Base-by-base conservation (phyloP, 64 coral and sea anemone genomes). In the Hydrozoanthus tunicans region DNA sequence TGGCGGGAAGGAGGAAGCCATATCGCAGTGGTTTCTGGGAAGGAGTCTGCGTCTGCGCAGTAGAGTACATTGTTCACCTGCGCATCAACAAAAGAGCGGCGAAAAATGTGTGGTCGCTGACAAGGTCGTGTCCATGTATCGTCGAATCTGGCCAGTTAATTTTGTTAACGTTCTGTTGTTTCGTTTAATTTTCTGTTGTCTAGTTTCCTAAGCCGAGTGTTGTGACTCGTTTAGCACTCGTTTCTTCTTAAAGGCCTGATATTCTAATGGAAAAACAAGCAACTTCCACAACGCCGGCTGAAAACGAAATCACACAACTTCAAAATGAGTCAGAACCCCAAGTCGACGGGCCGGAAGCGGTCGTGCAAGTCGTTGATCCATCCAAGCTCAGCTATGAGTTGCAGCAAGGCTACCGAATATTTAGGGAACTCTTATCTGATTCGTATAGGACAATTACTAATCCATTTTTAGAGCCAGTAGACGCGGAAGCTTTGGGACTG, bases 391-490 rank as follows among this genome's bases (percentile, higher is more conserved):
- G 66, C 66, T 92, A 93, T 25, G 97, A 99, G 79, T 72, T 99
- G 67, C 97, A 96, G 63, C 97, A 99, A 83, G 97, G 94, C 9
- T 99, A 99, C 55, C 91, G 97, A 59, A 93, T 99, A 63, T 99
- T 95, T 55, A 78, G 89, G 9, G 97, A 99, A 66, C 77, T 99
- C 60, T 85, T 93, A 53, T 91, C 92, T 58, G 97, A 99, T 85
- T 83, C 94, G 55, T 89, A 99, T 78, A 95, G 92, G 58, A 90
- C 94, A 69, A 86, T 99, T 24, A 96, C 97, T 67, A 96, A 93
- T 92, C 97, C 97, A 68, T 99, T 99, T 95, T 56, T 95, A 85
- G 92, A 94, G 20, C 97, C 97, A 32, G 97, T 99, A 2, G 97
- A 99, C 62, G 92, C 94, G 43, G 90, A 99, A 64, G 89, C 91